These are phyloP conservation scores for Ammospiza caudacuta DNA, from an alignment of 2,113 vertebrate genomes.

Conservation along the genomic window DNA sequence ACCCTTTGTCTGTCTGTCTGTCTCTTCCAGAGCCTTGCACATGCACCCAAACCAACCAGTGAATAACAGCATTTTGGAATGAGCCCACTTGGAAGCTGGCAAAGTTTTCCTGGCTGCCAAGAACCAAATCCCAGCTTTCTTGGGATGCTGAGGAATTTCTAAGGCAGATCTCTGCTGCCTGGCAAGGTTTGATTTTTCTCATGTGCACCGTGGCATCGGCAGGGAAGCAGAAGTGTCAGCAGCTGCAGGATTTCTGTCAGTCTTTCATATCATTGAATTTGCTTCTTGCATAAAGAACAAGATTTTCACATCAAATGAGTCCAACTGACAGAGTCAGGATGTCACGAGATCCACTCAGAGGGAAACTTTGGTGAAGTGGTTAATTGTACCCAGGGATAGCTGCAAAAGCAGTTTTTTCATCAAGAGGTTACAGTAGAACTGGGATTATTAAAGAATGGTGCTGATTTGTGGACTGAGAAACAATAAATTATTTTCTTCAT, in stretches of 20 bases:
- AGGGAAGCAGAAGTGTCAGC: not conserved
- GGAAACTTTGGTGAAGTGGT: not conserved
- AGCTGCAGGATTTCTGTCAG: not conserved
- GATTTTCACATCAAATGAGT: not conserved
- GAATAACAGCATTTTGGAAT: not conserved
- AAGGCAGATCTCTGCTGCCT: not conserved
- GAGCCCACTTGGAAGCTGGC: not conserved
- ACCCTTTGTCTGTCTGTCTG: not conserved
- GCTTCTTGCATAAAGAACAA: not conserved
- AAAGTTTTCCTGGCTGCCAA: not conserved
- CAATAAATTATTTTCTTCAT: not conserved
- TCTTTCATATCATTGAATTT: not conserved
- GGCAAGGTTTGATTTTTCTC: not conserved
- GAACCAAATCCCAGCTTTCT: not conserved
- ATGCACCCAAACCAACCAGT: not conserved
- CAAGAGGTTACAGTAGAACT: not conserved
- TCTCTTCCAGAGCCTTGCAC: not conserved
- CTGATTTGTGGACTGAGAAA: not conserved
- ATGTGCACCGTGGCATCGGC: not conserved
- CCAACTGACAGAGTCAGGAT: not conserved
- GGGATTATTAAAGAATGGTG: not conserved
- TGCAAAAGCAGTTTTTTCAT: not conserved
- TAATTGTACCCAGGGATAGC: not conserved
- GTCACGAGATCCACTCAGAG: not conserved
- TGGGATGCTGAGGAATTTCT: not conserved